Evolutionary conservation across 2,113 vertebrate genomes (phyloP), one percentile per base, ranked within the genome.

Genomic region (Circaetus gallicus): DNA sequence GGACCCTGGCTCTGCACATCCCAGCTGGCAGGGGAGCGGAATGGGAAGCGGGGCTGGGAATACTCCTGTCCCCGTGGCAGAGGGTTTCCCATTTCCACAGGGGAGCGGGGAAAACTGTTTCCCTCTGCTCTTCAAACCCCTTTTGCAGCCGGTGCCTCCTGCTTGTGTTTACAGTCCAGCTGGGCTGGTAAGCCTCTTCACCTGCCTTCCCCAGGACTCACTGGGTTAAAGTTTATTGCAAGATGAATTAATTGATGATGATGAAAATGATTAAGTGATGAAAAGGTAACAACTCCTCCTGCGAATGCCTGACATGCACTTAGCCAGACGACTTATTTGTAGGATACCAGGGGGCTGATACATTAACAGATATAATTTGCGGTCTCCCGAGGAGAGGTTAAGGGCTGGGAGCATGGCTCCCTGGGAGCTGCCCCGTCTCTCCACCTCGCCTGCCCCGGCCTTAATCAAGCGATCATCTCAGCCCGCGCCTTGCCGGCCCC

Each of bases 401-500:
- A 99, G 98, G 98, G 98, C 98, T 95, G 86, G 95, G 98, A 98
- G 98, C 98, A 98, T 53, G 45, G 97, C 97, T 98, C 98, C 98
- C 98, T 95, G 91, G 98, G 97, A 99, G 96, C 97, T 76, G 94
- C 97, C 98, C 91, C 62, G 69, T 97, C 97, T 98, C 97, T 97
- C 98, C 92, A 47, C 94, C 97, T 98, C 98, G 97, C 98, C 95
- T 98, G 98, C 97, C 98, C 97, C 65, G 61, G 98, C 97, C 98
- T 98, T 99, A 99, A 99, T 99, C 99, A 98, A 99, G 99, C 98
- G 99, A 99, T 99, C 98, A 98, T 99, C 98, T 98, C 98, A 98
- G 98, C 98, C 98, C 78, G 98, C 97, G 79, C 98, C 98, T 98
- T 92, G 91, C 95, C 92, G 98, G 98, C 98, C 98, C 97, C 98